Base-by-base conservation (phyloP, 2,113 vertebrate genomes). In the Agapornis roseicollis region DNA sequence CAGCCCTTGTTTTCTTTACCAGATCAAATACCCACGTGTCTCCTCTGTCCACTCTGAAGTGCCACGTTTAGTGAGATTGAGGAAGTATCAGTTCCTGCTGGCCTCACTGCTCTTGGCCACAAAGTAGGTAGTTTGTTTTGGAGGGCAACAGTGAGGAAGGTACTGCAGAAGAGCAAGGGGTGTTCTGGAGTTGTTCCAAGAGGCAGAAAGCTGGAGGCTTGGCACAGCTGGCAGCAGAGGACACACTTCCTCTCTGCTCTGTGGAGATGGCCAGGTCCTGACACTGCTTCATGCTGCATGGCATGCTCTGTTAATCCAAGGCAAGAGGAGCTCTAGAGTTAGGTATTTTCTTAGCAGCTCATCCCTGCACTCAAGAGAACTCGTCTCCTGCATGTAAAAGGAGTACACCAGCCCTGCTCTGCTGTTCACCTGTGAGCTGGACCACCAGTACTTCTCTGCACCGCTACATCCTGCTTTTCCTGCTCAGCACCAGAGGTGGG, bases 381-480 rank as follows among this genome's bases (percentile, higher is more conserved):
- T 85, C 37, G 20, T 55, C 35, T 76, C 35, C 33, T 83, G 85
- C 39, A 44, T 11, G 23, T 55, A 19, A 13, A 27, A 58, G 27
- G 50, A 71, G 10, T 18, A 14, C 7, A 17, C 27, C 37, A 89
- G 80, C 16, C 41, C 41, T 7, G 27, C 55, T 53, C 18, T 46
- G 58, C 90, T 65, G 17, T 50, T 47, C 23, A 9, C 13, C 29
- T 50, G 44, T 2, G 13, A 25, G 35, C 29, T 58, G 83, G 55
- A 15, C 37, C 29, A 11, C n/a, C 63, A 0, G 0, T 37, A 13
- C 31, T 64, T 68, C 39, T 49, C 25, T 27, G 15, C 13, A 7
- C 24, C 33, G 55, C 33, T 70, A 19, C 13, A 14, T 77, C 0
- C 1, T n/a, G 8, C n/a, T 85, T 33, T 61, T 17, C 23, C 29